Percentiles rank a stretch among this genome's conserved stretches.
Evolutionary conservation across 2,113 vertebrate species (phyloP).

Genomic region (Gnathonemus longibarbis): DNA sequence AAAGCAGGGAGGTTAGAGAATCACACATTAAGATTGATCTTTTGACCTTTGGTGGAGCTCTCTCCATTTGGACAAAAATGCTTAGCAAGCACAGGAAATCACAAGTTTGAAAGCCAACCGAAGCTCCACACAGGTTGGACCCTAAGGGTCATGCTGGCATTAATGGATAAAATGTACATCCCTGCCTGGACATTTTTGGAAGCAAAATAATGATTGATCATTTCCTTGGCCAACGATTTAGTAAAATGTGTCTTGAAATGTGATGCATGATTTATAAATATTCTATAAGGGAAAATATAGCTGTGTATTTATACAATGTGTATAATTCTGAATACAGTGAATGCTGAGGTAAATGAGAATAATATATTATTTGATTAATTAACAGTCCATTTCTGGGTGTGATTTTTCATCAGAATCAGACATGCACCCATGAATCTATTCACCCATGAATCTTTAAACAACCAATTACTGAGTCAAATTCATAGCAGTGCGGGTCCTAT

Average conservation of each 20-base stretch:
- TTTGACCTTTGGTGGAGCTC: constrained; percentile 81
- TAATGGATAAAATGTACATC: not conserved
- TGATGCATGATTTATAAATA: not conserved
- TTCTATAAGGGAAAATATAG: not conserved
- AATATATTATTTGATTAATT: not conserved
- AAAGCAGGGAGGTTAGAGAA: constrained; percentile 88
- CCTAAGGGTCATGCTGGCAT: not conserved
- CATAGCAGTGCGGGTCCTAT: not conserved
- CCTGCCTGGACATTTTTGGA: not conserved
- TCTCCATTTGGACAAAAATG: not conserved
- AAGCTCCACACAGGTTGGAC: not conserved
- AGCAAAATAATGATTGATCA: not conserved
- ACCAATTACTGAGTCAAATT: not conserved
- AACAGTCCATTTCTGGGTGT: not conserved
- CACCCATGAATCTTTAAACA: not conserved
- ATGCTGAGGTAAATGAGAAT: not conserved
- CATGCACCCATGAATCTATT: not conserved
- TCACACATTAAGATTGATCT: constrained; percentile 97
- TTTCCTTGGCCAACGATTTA: not conserved
- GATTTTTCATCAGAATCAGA: not conserved
- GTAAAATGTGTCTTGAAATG: not conserved
- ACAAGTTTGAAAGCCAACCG: not conserved
- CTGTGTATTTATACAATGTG: not conserved
- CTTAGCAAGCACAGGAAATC: constrained; percentile 1
- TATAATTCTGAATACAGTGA: not conserved